phyloP scores from a whole-genome alignment of 2,888 invertebrate genomes.

The Acrocyrtus sp. region DNA sequence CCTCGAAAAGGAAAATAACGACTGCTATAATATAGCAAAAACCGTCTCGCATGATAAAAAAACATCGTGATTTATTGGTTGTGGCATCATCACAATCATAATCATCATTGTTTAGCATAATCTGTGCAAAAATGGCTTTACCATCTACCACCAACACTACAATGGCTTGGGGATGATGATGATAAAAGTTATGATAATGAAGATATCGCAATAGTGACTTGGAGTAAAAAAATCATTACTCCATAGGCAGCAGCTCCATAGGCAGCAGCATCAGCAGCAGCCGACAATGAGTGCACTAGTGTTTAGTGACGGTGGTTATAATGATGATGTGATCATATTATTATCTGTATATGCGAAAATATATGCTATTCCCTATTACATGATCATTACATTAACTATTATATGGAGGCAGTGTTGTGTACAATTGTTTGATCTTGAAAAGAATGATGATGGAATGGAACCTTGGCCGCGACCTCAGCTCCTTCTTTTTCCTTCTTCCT shows the following conservation, averaged over 20 bases:
- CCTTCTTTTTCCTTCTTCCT: constrained; percentile 60
- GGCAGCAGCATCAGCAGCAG: neutral
- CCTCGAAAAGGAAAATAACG: constrained; percentile 34
- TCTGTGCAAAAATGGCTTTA: constrained; percentile 10
- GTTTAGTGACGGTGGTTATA: neutral
- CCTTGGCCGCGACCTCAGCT: constrained; percentile 64
- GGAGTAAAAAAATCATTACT: constrained; percentile 29
- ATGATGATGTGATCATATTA: constrained; percentile 50
- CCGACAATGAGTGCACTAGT: constrained; percentile 19
- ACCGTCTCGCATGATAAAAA: constrained; percentile 15
- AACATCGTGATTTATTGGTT: constrained; percentile 40
- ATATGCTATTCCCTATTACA: constrained; percentile 25
- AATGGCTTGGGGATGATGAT: constrained; percentile 19
- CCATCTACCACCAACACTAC: no score
- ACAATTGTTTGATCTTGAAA: constrained; percentile 50
- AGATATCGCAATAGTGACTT: constrained; percentile 39
- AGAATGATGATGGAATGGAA: constrained; percentile 50
- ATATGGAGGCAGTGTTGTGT: constrained; percentile 24
- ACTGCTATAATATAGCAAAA: constrained; percentile 10
- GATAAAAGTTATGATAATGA: constrained; percentile 44
- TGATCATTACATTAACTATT: constrained; percentile 37
- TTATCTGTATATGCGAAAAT: constrained; percentile 5
- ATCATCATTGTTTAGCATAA: constrained; percentile 16
- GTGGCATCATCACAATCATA: constrained; percentile 39
- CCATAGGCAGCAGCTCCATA: constrained; percentile 11